A percentile compares a stretch with the other conserved stretches of the same genome.
phyloP scores from a whole-genome alignment of 2,888 invertebrate species.

The Morpho achilles region DNA sequence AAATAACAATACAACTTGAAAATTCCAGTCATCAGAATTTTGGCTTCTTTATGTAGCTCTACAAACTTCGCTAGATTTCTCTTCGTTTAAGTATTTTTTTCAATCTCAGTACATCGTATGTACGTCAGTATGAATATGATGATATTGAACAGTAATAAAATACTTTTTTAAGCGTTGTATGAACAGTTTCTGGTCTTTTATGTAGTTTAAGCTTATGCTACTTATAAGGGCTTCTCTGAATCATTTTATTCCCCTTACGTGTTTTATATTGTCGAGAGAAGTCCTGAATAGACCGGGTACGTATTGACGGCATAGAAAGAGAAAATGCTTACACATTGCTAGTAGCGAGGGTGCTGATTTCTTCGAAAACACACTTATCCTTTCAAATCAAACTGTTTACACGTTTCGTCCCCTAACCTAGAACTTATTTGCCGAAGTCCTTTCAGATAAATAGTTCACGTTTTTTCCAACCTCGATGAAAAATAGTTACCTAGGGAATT shows the following conservation, averaged over 20 bases:
- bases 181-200: too few relatives aligned
- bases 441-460: conserved; percentile 9
- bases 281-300: conserved; percentile 8
- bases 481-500: neutral
- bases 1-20: too few relatives aligned
- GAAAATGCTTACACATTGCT: conserved; percentile 14
- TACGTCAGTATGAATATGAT: too few relatives aligned
- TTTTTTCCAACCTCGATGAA: conserved; percentile 5
- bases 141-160: too few relatives aligned
- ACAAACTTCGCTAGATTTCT: too few relatives aligned
- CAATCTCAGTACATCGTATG: too few relatives aligned
- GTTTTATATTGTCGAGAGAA: conserved; percentile 8
- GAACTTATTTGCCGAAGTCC: conserved; percentile 9
- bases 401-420: conserved; percentile 13
- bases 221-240: conserved; percentile 5
- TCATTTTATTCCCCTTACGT: conserved; percentile 11
- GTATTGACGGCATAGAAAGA: conserved; percentile 14
- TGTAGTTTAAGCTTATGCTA: neutral
- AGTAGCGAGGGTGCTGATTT: conserved; percentile 9
- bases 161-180: too few relatives aligned
- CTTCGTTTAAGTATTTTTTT: too few relatives aligned
- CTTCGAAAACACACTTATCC: conserved; percentile 15
- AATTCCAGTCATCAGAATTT: too few relatives aligned
- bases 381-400: conserved; percentile 16
- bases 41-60: too few relatives aligned